A percentile compares a stretch with the other conserved stretches of the same genome.
These are phyloP conservation scores for Pammene aurita DNA, from an alignment of 2,888 invertebrate genomes.

Conservation along the genomic window DNA sequence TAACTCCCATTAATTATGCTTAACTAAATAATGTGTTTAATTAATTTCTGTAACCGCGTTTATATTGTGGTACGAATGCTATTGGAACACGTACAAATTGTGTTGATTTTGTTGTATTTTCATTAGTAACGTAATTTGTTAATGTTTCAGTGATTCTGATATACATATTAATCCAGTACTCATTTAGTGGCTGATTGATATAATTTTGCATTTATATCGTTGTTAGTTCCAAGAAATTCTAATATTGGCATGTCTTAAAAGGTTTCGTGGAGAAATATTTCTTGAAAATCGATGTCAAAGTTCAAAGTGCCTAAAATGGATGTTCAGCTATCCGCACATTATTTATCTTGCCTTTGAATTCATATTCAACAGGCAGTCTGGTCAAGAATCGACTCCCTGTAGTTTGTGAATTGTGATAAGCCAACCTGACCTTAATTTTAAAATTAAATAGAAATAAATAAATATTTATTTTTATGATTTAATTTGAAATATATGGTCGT, in stretches of 20 bases:
- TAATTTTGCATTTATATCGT: background rate
- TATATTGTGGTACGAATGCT: constrained; percentile 26
- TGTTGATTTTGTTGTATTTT: constrained; percentile 30
- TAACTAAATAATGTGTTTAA: constrained; percentile 43
- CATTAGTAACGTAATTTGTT: constrained; percentile 20
- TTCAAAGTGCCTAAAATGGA: constrained; percentile 3
- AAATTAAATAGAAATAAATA: background rate
- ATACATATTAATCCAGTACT: background rate
- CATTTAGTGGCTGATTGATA: background rate
- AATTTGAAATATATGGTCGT: too few relatives aligned
- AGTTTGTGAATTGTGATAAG: background rate
- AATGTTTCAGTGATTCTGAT: constrained; percentile 7
- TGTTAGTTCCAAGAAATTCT: background rate
- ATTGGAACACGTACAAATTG: constrained; percentile 22
- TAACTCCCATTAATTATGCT: constrained; percentile 28
- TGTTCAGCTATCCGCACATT: constrained; percentile 15
- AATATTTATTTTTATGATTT: too few relatives aligned
- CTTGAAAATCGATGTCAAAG: constrained; percentile 9
- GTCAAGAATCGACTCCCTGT: background rate
- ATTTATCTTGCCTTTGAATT: constrained; percentile 8
- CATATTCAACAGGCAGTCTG: constrained; percentile 11
- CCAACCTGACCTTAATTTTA: too few relatives aligned
- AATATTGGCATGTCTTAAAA: background rate
- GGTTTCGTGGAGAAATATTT: background rate
- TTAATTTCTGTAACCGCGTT: constrained; percentile 42